phyloP scores from a whole-genome alignment of 37 sponge, comb jelly and placozoan species.

The Trichoplax adhaerens region DNA sequence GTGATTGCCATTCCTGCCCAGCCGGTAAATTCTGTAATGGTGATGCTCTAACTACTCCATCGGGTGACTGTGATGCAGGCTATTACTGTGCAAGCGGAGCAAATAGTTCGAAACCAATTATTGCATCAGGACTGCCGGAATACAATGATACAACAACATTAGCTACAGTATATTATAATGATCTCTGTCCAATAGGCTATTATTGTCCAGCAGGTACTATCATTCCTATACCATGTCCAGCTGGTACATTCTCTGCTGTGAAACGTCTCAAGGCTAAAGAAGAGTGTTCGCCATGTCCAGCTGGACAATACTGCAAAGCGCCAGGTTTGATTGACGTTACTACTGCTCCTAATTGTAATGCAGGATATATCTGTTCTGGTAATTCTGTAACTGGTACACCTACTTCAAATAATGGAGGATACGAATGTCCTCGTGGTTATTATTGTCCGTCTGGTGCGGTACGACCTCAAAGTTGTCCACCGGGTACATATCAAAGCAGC shows the following conservation, averaged over 20 bases:
- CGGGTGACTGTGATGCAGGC: slow-evolving; percentile 15
- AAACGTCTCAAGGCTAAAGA: background rate
- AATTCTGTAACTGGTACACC: background rate
- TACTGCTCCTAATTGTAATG: slow-evolving; percentile 9
- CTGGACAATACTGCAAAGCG: slow-evolving; percentile 10
- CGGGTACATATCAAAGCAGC: slow-evolving; percentile 12
- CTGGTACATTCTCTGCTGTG: slow-evolving; percentile 13
- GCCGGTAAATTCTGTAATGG: slow-evolving; percentile 11
- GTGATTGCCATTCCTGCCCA: slow-evolving; percentile 10
- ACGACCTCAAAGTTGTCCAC: slow-evolving; percentile 12
- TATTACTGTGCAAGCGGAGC: slow-evolving; percentile 17
- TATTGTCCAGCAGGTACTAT: slow-evolving; percentile 9
- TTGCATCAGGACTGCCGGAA: background rate
- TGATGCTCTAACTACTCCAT: slow-evolving; percentile 13
- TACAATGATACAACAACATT: slow-evolving; percentile 8
- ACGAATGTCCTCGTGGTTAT: slow-evolving; percentile 17
- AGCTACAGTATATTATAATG: background rate
- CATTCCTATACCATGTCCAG: slow-evolving; percentile 9
- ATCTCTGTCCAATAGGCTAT: background rate
- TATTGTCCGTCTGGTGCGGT: slow-evolving; percentile 8
- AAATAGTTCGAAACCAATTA: slow-evolving; percentile 8
- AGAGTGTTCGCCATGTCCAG: slow-evolving; percentile 10
- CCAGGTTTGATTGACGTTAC: slow-evolving; percentile 2
- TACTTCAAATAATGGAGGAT: too few species aligned
- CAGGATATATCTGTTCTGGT: slow-evolving; percentile 19